phyloP scores from a whole-genome alignment of 2,113 vertebrate genomes.

The Hucho hucho region DNA sequence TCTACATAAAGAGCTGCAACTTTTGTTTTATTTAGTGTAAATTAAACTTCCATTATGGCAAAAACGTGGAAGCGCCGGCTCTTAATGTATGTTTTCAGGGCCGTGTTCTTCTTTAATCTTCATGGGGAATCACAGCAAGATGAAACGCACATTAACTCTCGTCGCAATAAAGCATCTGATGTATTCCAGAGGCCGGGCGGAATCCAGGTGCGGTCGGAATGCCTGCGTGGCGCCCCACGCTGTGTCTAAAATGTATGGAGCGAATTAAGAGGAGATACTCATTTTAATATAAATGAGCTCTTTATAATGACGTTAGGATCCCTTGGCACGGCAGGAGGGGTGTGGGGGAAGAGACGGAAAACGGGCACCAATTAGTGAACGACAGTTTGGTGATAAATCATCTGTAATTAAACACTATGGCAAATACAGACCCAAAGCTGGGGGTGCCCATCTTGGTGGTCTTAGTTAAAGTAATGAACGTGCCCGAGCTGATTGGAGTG shows the following conservation, averaged over 20 bases:
- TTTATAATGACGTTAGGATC: slow-evolving; percentile 69
- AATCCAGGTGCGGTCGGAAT: slow-evolving; percentile 47
- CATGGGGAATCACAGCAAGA: slow-evolving; percentile 61
- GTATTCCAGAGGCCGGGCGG: slow-evolving; percentile 42
- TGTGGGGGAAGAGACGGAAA: slow-evolving; percentile 49
- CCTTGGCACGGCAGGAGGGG: slow-evolving; percentile 59
- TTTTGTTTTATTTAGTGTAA: too few species aligned
- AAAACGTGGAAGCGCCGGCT: slow-evolving; percentile 8
- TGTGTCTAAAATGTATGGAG: slow-evolving; percentile 73
- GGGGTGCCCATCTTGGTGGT: slow-evolving; percentile 57
- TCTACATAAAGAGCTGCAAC: slow-evolving; percentile 35
- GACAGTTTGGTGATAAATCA: slow-evolving; percentile 77
- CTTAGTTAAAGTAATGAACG: slow-evolving; percentile 53
- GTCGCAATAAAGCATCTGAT: slow-evolving; percentile 64
- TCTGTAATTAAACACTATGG: slow-evolving; percentile 77
- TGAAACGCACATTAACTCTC: slow-evolving; percentile 64
- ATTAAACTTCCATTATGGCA: too few species aligned
- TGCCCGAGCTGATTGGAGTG: slow-evolving; percentile 34
- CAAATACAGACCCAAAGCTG: slow-evolving; percentile 61
- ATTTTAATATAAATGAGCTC: slow-evolving; percentile 81
- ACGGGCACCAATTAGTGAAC: slow-evolving; percentile 64
- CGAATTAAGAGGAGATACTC: slow-evolving; percentile 71
- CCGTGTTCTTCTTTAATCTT: slow-evolving; percentile 64
- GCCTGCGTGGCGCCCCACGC: slow-evolving; percentile 43
- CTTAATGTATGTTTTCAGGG: slow-evolving; percentile 50